Base-by-base conservation (phyloP, 2,888 invertebrate species). In the Thymelicus lineola region DNA sequence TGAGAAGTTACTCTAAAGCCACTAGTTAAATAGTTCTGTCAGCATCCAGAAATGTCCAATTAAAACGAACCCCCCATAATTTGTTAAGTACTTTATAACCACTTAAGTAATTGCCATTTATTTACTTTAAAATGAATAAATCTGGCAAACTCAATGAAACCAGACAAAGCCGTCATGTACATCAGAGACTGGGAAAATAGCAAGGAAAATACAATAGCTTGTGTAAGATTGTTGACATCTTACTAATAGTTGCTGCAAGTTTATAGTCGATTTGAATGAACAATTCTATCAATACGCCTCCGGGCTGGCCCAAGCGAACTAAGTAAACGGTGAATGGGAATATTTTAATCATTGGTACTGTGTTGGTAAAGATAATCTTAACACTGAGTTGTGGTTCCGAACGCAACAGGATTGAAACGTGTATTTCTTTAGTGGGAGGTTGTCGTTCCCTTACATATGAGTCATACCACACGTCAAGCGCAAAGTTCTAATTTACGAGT, bases 61-160 rank as follows among this genome's bases (percentile, higher is more conserved):
- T 71, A 55, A 42, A 70, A 42, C 48, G 63, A 70, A 58, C 70
- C 70, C 70, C 69, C 70, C 58, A 53, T 59, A 48, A 72, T 77
- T 72, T 75, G 75, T 85, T 86, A 86, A 86, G 86, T 86, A 85
- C 85, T 80, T 81, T 71, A 75, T 71, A 78, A 79, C 79, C 77
- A 78, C 77, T 81, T 79, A 76, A 74, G 73, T 75, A 77, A 78
- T 79, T 79, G 79, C 76, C 77, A 76, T 71, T 75, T 70, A 75
- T 77, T 63, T 65, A 71, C 55, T 46, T 61, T 10, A 53, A 42
- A 46, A 57, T 68, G 62, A 62, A 68, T 68, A 50, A 67, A 67
- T 62, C 46, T 46, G 68, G 57, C 57, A 68, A 57, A 67, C 61
- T 46, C 55, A 57, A 62, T 35, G 48, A 68, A 57, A 68, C 36